Base-by-base conservation (phyloP, 2,888 invertebrate genomes). In the Melieria crassipennis region DNA sequence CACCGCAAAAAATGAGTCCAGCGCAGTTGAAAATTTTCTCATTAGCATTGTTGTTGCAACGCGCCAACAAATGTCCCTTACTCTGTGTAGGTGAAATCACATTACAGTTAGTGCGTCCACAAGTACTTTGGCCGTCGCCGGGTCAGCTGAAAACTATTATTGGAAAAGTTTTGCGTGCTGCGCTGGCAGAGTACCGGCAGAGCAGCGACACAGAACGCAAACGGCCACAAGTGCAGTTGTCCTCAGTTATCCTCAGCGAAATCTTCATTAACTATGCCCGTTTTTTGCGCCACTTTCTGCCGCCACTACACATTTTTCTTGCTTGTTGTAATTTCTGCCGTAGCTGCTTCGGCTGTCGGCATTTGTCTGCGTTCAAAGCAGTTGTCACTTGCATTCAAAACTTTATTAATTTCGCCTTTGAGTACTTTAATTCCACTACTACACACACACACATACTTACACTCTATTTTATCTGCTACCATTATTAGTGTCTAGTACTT, bases 81-180 rank as follows among this genome's bases (percentile, higher is more conserved):
- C 30, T 30, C 30, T 30, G 30, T 30, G 30, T 30, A 30, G 30
- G 30, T 30, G 30, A 16, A 16, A 16, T 16, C 16, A 16, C 16
- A 16, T 16, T 16, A 16, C 16, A 16, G 16, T 16, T 16, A 16
- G 16, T 16, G 16, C 16, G 30, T 30, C 30, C 30, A 30, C 30
- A 30, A 30, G 30, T 30, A 30, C 30, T 30, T 30, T 30, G 30
- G 30, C 30, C 30, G 30, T 30, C 30, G 30, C 30, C 30, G 30
- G 30, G 30, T 30, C 30, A 30, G 30, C 65, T 68, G 65, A 65
- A 71, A 71, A 71, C 63, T 67, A 71, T 71, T 71, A 71, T 71
- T 67, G 58, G 71, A 63, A 71, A 71, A 71, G 67, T 71, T 71
- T 63, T 62, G 13, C 57, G 7, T 47, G 52, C 46, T 13, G 64